These are phyloP conservation scores for Oreohelix idahoensis DNA, from an alignment of 1,140 invertebrate genomes.

Conservation along the genomic window DNA sequence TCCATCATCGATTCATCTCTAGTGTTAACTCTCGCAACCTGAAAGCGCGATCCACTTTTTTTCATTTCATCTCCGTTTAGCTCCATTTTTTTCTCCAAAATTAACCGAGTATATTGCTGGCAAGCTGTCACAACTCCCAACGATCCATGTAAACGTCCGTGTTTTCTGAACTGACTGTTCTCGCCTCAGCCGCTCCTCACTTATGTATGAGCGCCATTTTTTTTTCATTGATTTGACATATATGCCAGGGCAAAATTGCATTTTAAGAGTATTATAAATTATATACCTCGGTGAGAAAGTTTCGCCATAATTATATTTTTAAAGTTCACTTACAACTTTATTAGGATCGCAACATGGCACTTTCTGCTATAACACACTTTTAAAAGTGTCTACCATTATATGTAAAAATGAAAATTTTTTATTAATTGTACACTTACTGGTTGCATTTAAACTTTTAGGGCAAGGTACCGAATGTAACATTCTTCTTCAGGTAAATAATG, in stretches of 20 bases:
- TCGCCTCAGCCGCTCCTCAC: neutral
- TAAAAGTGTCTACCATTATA: too few relatives aligned
- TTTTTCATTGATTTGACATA: neutral
- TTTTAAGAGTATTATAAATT: too few relatives aligned
- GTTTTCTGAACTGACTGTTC: neutral
- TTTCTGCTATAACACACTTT: too few relatives aligned
- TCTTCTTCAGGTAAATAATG: too few relatives aligned
- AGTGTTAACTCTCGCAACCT: slow-evolving; percentile 36
- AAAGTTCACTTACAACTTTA: too few relatives aligned
- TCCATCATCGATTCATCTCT: neutral
- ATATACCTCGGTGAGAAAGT: too few relatives aligned
- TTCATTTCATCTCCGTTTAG: slow-evolving; percentile 34
- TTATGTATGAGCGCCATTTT: slow-evolving; percentile 20
- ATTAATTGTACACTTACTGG: too few relatives aligned
- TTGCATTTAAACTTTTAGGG: too few relatives aligned
- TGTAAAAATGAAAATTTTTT: too few relatives aligned
- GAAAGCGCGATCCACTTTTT: slow-evolving; percentile 39
- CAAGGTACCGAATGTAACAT: too few relatives aligned
- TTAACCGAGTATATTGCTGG: neutral
- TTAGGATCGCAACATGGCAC: too few relatives aligned
- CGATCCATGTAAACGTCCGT: neutral
- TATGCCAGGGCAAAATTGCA: neutral
- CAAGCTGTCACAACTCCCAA: neutral
- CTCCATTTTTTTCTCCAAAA: neutral
- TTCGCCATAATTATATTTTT: too few relatives aligned